phyloP scores from a whole-genome alignment of 2,797 vertebrate genomes.

The Leucoraja ocellata region DNA sequence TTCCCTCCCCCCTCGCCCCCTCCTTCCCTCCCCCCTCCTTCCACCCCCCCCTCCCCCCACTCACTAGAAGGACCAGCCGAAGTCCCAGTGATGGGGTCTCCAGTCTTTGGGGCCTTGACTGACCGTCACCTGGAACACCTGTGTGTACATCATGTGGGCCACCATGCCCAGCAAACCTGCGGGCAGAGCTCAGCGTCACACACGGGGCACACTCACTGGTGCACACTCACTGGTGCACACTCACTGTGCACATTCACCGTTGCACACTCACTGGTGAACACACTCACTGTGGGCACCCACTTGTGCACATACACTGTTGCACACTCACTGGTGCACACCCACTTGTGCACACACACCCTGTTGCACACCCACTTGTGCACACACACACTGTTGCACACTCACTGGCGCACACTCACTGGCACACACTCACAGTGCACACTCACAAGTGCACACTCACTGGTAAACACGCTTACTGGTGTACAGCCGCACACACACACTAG shows the following conservation, averaged over 20 bases:
- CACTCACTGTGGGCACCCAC: no score
- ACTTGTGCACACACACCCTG: neutral
- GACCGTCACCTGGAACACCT: conserved; percentile 82
- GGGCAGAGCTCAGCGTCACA: conserved; percentile 31
- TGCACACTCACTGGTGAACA: neutral
- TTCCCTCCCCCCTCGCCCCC: neutral
- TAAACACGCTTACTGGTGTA: neutral
- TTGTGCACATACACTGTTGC: no score
- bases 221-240: no score
- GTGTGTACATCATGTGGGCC: conserved; percentile 88
- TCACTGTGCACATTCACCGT: neutral
- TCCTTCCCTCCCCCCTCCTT: neutral
- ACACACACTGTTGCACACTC: no score
- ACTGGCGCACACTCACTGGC: no score
- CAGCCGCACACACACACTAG: neutral
- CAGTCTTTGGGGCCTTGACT: conserved; percentile 83
- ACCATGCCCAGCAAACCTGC: conserved; percentile 88
- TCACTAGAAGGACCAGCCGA: conserved; percentile 90
- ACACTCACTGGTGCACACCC: no score
- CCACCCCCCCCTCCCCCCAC: conserved; percentile 50
- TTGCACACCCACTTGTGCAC: no score
- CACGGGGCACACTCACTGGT: no score
- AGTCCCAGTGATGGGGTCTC: conserved; percentile 80
- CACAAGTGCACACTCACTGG: neutral
- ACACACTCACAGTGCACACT: no score